These are phyloP conservation scores for Eupithecia pulchellata DNA, from an alignment of 2,888 invertebrate genomes.

Conservation along the genomic window DNA sequence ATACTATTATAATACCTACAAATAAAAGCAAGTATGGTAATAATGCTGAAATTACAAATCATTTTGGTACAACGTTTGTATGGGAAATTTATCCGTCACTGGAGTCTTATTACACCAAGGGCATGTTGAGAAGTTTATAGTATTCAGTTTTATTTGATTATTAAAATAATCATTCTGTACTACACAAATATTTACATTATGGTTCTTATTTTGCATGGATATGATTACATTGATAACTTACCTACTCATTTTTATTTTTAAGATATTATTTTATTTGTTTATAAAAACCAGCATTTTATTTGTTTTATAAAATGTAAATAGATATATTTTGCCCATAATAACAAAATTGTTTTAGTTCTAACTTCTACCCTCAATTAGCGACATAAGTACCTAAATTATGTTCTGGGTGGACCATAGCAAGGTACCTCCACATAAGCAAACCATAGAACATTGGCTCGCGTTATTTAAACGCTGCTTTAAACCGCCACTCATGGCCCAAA, in stretches of 20 bases:
- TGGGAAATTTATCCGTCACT: no score
- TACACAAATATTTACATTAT: constrained; percentile 49
- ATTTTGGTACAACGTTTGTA: no score
- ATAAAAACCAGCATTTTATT: constrained; percentile 79
- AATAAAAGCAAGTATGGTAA: no score
- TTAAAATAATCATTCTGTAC: constrained; percentile 64
- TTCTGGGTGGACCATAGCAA: no score
- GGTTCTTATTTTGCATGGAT: constrained; percentile 63
- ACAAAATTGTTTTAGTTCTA: constrained; percentile 52
- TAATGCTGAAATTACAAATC: no score
- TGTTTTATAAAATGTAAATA: constrained; percentile 81
- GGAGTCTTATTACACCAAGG: constrained; percentile 35
- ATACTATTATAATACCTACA: no score
- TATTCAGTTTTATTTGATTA: constrained; percentile 40
- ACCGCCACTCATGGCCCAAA: no score
- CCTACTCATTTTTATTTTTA: constrained; percentile 76
- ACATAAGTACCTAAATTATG: no score
- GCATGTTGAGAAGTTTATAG: constrained; percentile 33
- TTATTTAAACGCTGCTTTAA: no score
- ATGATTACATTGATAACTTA: constrained; percentile 68
- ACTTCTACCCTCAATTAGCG: not conserved
- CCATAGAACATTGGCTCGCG: no score
- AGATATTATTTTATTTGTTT: constrained; percentile 70
- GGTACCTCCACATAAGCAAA: no score
- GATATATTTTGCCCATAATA: constrained; percentile 85